A percentile compares a stretch with the other conserved stretches of the same genome.
Conservation (phyloP, 2,888 invertebrate genomes). For the Panzeria rudis region DNA sequence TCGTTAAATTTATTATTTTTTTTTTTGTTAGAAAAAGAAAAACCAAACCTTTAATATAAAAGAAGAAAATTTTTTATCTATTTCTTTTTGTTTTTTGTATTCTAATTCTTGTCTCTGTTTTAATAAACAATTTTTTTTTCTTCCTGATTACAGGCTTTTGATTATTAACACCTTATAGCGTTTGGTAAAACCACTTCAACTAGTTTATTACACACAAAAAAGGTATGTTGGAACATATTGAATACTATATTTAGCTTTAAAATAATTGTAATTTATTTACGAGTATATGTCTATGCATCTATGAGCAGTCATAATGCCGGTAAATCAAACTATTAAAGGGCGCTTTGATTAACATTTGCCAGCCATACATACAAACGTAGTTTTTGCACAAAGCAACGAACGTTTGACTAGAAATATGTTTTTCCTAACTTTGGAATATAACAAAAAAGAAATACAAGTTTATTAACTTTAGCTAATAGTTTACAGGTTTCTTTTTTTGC, state of each 20-base stretch:
- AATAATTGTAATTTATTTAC: slow-evolving; percentile 51
- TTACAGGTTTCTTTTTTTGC: not conserved
- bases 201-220: slow-evolving; percentile 31
- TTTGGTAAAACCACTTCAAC: slow-evolving; percentile 22
- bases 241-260: slow-evolving; percentile 26
- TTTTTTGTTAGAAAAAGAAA: too few species aligned
- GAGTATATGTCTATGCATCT: not conserved
- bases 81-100: too few species aligned
- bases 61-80: not conserved
- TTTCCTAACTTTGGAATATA: not conserved
- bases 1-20: too few species aligned
- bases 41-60: too few species aligned
- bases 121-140: slow-evolving; percentile 27
- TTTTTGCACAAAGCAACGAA: not conserved
- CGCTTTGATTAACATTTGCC: slow-evolving; percentile 68
- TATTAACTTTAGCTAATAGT: slow-evolving; percentile 49
- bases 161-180: slow-evolving; percentile 50
- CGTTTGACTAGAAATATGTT: slow-evolving; percentile 16
- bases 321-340: slow-evolving; percentile 66
- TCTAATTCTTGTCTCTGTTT: not conserved
- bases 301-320: not conserved
- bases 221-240: slow-evolving; percentile 41
- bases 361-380: not conserved
- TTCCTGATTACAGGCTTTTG: slow-evolving; percentile 38
- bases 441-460: slow-evolving; percentile 26